phyloP scores from a whole-genome alignment of 2,888 invertebrate genomes.

The Morpho helenor region DNA sequence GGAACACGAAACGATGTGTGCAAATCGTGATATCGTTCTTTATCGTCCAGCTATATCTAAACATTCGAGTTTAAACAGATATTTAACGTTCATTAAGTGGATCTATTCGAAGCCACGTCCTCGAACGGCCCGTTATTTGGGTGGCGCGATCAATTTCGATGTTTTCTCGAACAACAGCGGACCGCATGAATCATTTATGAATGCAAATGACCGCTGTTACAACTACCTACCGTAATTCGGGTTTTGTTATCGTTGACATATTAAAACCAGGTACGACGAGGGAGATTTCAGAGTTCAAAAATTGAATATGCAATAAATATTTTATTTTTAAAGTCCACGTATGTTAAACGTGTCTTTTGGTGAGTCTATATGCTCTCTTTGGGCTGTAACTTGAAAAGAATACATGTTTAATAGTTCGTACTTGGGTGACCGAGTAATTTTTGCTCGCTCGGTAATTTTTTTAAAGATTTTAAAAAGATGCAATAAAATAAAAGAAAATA shows the following conservation, averaged over 20 bases:
- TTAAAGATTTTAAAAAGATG: too few species aligned
- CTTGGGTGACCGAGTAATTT: too few species aligned
- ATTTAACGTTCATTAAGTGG: constrained; percentile 12
- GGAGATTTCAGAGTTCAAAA: not conserved
- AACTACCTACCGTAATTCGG: constrained; percentile 57
- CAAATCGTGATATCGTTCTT: not conserved
- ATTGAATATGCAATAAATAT: too few species aligned
- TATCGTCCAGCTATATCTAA: not conserved
- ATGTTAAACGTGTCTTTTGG: too few species aligned
- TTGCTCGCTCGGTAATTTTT: too few species aligned
- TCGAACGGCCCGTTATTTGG: constrained; percentile 4
- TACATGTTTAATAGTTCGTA: too few species aligned
- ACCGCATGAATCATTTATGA: constrained; percentile 67
- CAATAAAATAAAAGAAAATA: too few species aligned
- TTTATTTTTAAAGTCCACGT: too few species aligned
- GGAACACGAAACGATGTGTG: constrained; percentile 1
- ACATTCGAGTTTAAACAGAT: constrained; percentile 6
- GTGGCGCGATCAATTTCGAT: constrained; percentile 25
- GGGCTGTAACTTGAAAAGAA: too few species aligned
- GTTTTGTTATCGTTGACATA: constrained; percentile 57
- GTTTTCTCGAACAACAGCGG: constrained; percentile 56
- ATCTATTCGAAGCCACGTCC: constrained; percentile 15
- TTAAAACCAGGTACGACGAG: constrained; percentile 23
- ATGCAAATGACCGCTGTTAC: constrained; percentile 62
- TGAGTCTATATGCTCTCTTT: too few species aligned